phyloP scores from a whole-genome alignment of 2,888 invertebrate genomes.

The Drosophila conformis region DNA sequence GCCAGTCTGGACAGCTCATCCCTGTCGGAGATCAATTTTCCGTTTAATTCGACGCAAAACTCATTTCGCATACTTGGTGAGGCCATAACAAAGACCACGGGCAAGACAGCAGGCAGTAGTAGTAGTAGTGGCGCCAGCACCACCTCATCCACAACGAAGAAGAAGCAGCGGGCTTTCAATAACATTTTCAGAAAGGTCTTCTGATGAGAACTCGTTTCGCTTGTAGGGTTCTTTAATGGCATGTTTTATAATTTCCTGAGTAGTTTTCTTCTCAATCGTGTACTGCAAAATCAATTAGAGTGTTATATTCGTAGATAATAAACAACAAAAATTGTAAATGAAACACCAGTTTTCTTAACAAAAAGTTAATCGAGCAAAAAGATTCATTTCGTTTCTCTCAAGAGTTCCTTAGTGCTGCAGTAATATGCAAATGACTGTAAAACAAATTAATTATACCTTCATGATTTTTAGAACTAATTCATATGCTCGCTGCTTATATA shows the following conservation, averaged over 20 bases:
- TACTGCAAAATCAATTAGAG: conserved; percentile 26
- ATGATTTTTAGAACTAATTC: conserved; percentile 33
- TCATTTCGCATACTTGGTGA: conserved; percentile 83
- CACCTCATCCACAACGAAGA: conserved; percentile 85
- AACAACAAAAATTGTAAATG: conserved; percentile 26
- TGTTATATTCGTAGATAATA: conserved; percentile 21
- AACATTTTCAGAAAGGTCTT: conserved; percentile 93
- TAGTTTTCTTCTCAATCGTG: conserved; percentile 24
- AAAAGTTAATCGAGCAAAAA: conserved; percentile 15
- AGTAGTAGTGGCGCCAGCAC: conserved; percentile 81
- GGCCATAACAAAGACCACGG: conserved; percentile 69
- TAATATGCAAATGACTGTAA: conserved; percentile 70
- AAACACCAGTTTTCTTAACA: conserved; percentile 19
- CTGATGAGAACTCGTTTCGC: conserved; percentile 84
- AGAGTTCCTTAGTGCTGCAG: conserved; percentile 73
- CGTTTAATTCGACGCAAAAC: conserved; percentile 80
- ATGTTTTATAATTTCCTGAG: conserved; percentile 16
- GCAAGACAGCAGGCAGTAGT: conserved; percentile 58
- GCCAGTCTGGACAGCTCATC: conserved; percentile 77
- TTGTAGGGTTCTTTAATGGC: conserved; percentile 43
- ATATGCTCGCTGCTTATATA: conserved; percentile 37
- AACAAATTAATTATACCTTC: conserved; percentile 37
- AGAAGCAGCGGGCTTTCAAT: conserved; percentile 88
- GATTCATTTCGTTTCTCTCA: conserved; percentile 38
- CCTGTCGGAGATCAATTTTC: conserved; percentile 81